Evolutionary conservation across 1,140 invertebrate genomes (phyloP), one percentile per base, ranked within the genome.

Genomic region (Gonioctena quinquepunctata): DNA sequence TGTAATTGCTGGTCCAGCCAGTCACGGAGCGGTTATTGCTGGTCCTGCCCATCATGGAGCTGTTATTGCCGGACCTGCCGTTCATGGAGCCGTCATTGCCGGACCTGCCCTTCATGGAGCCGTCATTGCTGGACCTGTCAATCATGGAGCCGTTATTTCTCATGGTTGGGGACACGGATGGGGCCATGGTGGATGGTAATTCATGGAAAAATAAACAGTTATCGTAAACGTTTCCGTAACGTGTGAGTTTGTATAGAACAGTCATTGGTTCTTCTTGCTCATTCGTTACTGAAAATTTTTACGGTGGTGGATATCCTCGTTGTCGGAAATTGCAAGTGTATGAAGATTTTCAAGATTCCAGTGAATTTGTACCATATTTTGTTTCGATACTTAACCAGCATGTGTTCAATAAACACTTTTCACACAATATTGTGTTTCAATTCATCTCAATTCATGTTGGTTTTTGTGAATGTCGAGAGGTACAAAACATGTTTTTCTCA

Each of bases 71-170:
- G 73, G 69, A 69, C 69, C 69, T 2, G 25, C 27, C 23, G 16
- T 19, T 23, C 61, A 63, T 6, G 61, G 61, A 1, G 16, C 25
- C 13, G 49, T 42, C 21, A 22, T 75, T 42, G 48, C 28, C 21
- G 68, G 68, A 70, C 68, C 68, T 2, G 54, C 28, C 6, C 27
- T 63, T 57, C 61, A 50, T 28, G 67, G 70, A 62, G 68, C 67
- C 21, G 68, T 70, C 64, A 68, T 75, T 22, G 48, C 54, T 33
- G 73, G 69, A 69, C 69, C 69, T 2, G 25, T 22, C 23, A n/a
- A 48, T 23, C 61, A 63, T 6, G 61, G 61, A 1, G 16, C 25
- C 13, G 49, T 42, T 27, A 22, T 75, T 42, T 48, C 28, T 22
- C 66, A 66, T 26, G 60, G 60, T 19, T 48, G 6, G 27, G 28